Evolutionary conservation across 2,888 invertebrate species (phyloP), one percentile per base, ranked within the genome.

Genomic region (Pollenia griseotomentosa): DNA sequence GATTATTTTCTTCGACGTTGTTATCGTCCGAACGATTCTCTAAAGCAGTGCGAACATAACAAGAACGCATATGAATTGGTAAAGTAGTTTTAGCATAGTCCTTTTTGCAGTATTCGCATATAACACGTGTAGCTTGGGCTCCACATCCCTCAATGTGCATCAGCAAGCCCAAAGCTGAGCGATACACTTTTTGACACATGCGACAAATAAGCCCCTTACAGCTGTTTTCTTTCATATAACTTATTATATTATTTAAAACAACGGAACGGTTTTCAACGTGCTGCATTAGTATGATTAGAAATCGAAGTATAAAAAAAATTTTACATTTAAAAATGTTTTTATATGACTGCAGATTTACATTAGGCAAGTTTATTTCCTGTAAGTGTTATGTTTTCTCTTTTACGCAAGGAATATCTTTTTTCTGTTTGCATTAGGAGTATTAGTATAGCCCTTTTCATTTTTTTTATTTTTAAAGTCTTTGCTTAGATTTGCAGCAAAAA

Each of bases 71-170:
- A 85, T 93, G 93, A 0, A 2, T 4, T 0, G 53, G 0, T 2
- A 90, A 68, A 0, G 90, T 88, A 0, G 82, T 19, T 71, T 88
- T 89, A 0, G 90, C 53, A 59, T 92, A 92, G 2, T 79, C 81
- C 8, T 71, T 83, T 0, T 90, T 83, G 61, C 93, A 93, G 51
- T 88, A 81, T 9, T 90, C 89, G 81, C 93, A 93, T 6, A 83
- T 53, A 0, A 90, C n/a, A 0, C 90, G 90, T 53, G 88, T 66
- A 19, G 74, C 70, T 4, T 87, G 53, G 2, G 88, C 89, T 8
- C 92, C 92, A 84, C 93, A 93, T 5, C 74, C 59, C 77, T 93
- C 92, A 33, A 92, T 16, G 79, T 93, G 93, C 3, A 84, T 33
- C 19, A 93, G 8, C 51, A 93, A 68, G 1, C 93, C 93, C 66